Percentiles rank a stretch among this genome's conserved stretches.
These are phyloP conservation scores for Austrolebias charrua DNA, from an alignment of 2,797 vertebrate species.

Conservation along the genomic window DNA sequence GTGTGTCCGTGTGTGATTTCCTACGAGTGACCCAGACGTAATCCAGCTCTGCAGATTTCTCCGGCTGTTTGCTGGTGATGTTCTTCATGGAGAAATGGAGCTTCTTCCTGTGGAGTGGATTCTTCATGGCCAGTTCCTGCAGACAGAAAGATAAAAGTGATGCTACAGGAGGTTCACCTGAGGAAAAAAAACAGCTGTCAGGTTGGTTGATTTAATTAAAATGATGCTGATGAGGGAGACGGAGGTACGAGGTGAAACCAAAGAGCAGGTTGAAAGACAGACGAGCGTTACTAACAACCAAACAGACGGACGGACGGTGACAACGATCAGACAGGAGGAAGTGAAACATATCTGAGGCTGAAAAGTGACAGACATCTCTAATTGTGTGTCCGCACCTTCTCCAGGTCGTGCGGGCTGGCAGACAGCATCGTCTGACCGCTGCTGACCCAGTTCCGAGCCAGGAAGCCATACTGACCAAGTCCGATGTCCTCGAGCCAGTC, in stretches of 20 bases:
- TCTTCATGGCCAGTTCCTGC: conserved; percentile 91
- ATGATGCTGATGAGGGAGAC: conserved; percentile 1
- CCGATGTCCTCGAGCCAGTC: conserved; percentile 93
- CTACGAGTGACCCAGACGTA: conserved; percentile 96
- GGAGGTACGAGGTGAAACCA: conserved; percentile 46
- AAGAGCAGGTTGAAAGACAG: conserved; percentile 40
- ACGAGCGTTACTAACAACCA: conserved; percentile 38
- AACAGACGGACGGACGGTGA: conserved; percentile 24
- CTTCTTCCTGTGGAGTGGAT: conserved; percentile 95
- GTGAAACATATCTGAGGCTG: neutral
- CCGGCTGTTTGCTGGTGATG: conserved; percentile 81
- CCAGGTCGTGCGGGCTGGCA: conserved; percentile 88
- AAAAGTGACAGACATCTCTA: neutral
- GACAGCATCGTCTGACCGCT: conserved; percentile 89
- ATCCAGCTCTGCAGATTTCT: conserved; percentile 89
- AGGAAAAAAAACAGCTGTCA: neutral
- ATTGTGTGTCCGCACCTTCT: conserved; percentile 83
- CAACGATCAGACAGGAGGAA: conserved; percentile 55
- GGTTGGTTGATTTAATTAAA: conserved; percentile 1
- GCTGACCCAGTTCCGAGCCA: conserved; percentile 88
- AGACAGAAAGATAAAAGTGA: neutral
- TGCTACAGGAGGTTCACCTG: neutral
- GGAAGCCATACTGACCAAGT: conserved; percentile 86
- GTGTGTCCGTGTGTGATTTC: neutral
- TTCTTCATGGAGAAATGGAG: conserved; percentile 88